Evolutionary conservation across 2,113 vertebrate genomes (phyloP), one percentile per base, ranked within the genome.

Genomic region (Ahaetulla prasina): DNA sequence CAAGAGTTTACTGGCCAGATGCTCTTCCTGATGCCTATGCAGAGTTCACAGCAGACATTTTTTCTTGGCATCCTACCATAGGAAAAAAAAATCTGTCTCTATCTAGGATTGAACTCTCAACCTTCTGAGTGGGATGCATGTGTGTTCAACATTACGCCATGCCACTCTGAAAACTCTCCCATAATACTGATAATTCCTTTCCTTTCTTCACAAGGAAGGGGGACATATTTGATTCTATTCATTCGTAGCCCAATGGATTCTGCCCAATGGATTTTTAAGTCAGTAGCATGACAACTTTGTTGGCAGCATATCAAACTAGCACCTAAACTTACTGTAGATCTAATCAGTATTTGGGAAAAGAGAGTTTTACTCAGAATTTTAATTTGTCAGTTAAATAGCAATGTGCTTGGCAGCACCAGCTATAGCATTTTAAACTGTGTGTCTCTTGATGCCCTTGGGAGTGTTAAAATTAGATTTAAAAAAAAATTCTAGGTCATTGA

Each of bases 381-480:
- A 88, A 88, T 91, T 93, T 80, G 89, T 88, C 60, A 54, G 43
- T 90, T 80, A 43, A 86, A 90, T 87, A 87, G 87, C 88, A 92
- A 87, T 23, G 39, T 18, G 30, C 43, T 47, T 87, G 93, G 74
- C 87, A 89, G 68, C 87, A 93, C 10, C 87, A 52, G 89, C 47
- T 53, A 45, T 84, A 85, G 47, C 54, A 49, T 91, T 90, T 53
- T 89, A 91, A 91, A 57, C 68, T 50, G 85, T 85, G 55, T 23
- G n/a, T 86, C 74, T 35, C 80, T 93, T 91, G 87, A 54, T 39
- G 85, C 60, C 54, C 30, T 85, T 35, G 47, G 49, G 35, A 93
- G 74, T 91, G 80, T 86, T 89, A 68, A 93, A 91, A 91, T 87
- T 90, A 53, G 88, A 53, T 52, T 87, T 22, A 22, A 23, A 23